Conservation (phyloP, 2,888 invertebrate species). For the Pollenia angustigena region DNA sequence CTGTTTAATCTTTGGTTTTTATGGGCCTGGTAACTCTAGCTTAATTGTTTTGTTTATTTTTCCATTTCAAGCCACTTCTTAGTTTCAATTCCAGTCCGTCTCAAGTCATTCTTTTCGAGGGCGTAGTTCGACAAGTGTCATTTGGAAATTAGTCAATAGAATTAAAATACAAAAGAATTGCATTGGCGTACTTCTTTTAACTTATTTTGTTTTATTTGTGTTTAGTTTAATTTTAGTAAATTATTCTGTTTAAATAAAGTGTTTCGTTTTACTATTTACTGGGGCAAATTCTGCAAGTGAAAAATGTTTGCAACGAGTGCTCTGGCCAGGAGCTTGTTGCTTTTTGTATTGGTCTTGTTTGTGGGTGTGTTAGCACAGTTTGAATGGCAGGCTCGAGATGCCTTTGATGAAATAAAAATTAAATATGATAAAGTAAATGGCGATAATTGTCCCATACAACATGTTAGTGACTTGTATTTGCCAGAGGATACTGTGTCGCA, state of each 20-base stretch:
- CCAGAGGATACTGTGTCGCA: slow-evolving; percentile 95
- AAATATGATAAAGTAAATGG: slow-evolving; percentile 92
- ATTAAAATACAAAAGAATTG: slow-evolving; percentile 22
- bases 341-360: slow-evolving; percentile 80
- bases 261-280: not conserved
- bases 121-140: slow-evolving; percentile 76
- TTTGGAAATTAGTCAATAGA: slow-evolving; percentile 68
- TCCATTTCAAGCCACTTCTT: slow-evolving; percentile 39
- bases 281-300: slow-evolving; percentile 20
- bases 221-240: slow-evolving; percentile 47
- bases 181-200: slow-evolving; percentile 33
- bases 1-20: too few species aligned
- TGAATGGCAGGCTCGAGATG: slow-evolving; percentile 96
- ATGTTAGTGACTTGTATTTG: slow-evolving; percentile 92
- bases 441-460: slow-evolving; percentile 96
- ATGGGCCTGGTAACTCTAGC: slow-evolving; percentile 34
- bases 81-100: slow-evolving; percentile 67
- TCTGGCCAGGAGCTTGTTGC: slow-evolving; percentile 82
- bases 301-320: slow-evolving; percentile 79
- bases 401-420: slow-evolving; percentile 94
- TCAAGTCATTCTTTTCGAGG: slow-evolving; percentile 73
- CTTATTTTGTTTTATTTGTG: slow-evolving; percentile 62
- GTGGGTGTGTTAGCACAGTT: slow-evolving; percentile 92
- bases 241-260: slow-evolving; percentile 44
- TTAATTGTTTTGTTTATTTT: slow-evolving; percentile 61